A percentile compares a stretch with the other conserved stretches of the same genome.
Evolutionary conservation across 2,888 invertebrate genomes (phyloP).

Genomic region (Hypsopygia costalis): DNA sequence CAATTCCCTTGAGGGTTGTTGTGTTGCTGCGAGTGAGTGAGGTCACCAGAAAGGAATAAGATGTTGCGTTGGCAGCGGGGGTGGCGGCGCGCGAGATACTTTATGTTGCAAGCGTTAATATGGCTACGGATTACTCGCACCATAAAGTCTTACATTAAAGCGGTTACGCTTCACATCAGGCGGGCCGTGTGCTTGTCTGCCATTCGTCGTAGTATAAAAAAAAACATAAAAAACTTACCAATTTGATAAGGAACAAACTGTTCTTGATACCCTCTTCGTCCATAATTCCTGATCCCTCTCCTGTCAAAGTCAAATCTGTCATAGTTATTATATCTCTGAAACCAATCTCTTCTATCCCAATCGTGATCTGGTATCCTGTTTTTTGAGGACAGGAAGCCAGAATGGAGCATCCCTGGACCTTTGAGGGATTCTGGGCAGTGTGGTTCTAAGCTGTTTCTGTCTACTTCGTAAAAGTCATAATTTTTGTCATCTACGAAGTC

Average conservation of each 20-base stretch:
- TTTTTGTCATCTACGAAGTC: constrained; percentile 84
- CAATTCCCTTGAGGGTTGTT: too few species aligned
- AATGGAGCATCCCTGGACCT: constrained; percentile 64
- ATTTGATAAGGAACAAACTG: constrained; percentile 79
- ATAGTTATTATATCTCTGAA: constrained; percentile 29
- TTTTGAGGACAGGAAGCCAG: constrained; percentile 66
- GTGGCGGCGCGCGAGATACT: too few species aligned
- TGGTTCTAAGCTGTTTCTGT: constrained; percentile 84
- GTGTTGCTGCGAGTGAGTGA: too few species aligned
- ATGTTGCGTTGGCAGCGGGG: too few species aligned
- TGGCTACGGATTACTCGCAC: too few species aligned
- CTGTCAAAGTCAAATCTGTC: constrained; percentile 41
- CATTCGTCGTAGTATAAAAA: too few species aligned
- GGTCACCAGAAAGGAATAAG: too few species aligned
- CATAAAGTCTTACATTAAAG: too few species aligned
- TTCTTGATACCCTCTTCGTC: constrained; percentile 48
- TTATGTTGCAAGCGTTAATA: too few species aligned
- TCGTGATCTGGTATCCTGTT: constrained; percentile 18
- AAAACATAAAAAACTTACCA: too few species aligned
- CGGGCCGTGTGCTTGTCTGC: too few species aligned
- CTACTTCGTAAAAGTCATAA: constrained; percentile 90
- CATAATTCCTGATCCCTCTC: constrained; percentile 27
- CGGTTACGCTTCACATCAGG: too few species aligned
- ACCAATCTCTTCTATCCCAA: constrained; percentile 48
- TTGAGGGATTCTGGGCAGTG: constrained; percentile 73